Evolutionary conservation across 2,797 vertebrate genomes (phyloP), one percentile per base, ranked within the genome.

Genomic region (Lycodopsis pacificus): DNA sequence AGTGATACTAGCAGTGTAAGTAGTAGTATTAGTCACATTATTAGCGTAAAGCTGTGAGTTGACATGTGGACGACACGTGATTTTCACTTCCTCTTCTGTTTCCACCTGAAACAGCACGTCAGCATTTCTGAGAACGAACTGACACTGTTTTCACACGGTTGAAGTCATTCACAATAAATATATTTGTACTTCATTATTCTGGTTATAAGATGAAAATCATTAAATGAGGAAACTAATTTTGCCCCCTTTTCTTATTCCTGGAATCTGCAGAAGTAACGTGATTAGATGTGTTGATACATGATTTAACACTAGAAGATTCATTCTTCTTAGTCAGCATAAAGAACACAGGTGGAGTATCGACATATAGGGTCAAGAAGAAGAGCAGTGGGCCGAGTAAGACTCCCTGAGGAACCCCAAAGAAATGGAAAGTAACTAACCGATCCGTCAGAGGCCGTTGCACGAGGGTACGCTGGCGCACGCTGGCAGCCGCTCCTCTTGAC

Each of bases 81-180:
- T 46, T 58, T 46, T 65, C 53, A 64, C 56, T 67, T n/a, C n/a
- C n/a, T 51, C 38, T 6, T 62, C 32, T 3, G 0, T 36, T 65
- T 34, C 11, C 63, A 14, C 7, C 30, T 22, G 34, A 56, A 42
- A 54, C 8, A 7, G 2, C 5, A 19, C 5, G 4, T 9, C 46
- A 62, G 19, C 6, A 1, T 34, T 76, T 76, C 57, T 62, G 11
- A 62, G 73, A 62, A 68, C 25, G 48, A 64, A 44, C 8, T 17
- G 10, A 12, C 0, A 1, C 12, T 2, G 2, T 30, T 46, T 22
- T 22, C 27, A 11, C 6, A 42, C 6, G 14, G 15, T 53, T 30
- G 19, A 54, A 30, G 7, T n/a, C 30, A 27, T 27, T 57, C 17
- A 56, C n/a, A 57, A 14, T 7, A 44, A 73, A 32, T 2, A 2